A percentile compares a stretch with the other conserved stretches of the same genome.
These are phyloP conservation scores for Mus musculus DNA, from an alignment of 2,113 vertebrate genomes.

Conservation along the genomic window GRCm39 chr5:33167501-33168000, in stretches of 20 bases:
- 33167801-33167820: not conserved
- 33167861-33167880: not conserved
- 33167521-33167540: not conserved
- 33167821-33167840: not conserved
- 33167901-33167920: not conserved
- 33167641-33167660: not conserved
- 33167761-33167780: not conserved
- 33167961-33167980: not conserved
- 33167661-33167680: not conserved
- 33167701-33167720: not conserved
- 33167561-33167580: not conserved
- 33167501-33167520: not conserved
- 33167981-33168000: not conserved
- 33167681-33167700: constrained; percentile 33
- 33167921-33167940: not conserved
- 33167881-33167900: not conserved
- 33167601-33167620: constrained; percentile 11
- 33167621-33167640: constrained; percentile 7
- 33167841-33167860: not conserved
- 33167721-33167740: not conserved
- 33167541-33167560: not conserved
- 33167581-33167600: constrained; percentile 31
- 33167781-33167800: not conserved
- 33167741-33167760: not conserved
- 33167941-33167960: not conserved